Evolutionary conservation across 2,113 vertebrate genomes (phyloP).

Genomic region (Aplodontia rufa): DNA sequence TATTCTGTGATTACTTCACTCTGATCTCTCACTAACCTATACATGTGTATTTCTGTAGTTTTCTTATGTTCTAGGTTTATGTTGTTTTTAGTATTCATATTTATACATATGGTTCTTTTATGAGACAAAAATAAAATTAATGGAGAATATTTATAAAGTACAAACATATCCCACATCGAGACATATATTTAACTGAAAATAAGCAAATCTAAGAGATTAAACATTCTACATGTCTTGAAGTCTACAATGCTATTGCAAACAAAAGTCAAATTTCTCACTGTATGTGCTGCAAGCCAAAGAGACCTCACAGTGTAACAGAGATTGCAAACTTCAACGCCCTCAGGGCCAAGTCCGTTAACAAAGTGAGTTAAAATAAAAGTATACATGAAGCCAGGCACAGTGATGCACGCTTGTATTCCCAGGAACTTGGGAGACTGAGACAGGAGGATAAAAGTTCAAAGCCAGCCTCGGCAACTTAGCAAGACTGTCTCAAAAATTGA

Average conservation of each 20-base stretch:
- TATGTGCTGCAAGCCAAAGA: not conserved
- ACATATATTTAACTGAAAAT: slow-evolving; percentile 10
- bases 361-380: not conserved
- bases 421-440: too few relatives aligned
- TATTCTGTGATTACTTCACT: not conserved
- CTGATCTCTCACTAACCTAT: not conserved
- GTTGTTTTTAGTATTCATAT: not conserved
- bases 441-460: too few relatives aligned
- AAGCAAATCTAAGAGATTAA: not conserved
- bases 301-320: not conserved
- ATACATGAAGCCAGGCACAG: too few relatives aligned
- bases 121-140: slow-evolving; percentile 22
- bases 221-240: not conserved
- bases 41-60: not conserved
- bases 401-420: too few relatives aligned
- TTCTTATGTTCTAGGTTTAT: not conserved
- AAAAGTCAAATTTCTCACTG: not conserved
- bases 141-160: not conserved
- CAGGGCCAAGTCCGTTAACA: not conserved
- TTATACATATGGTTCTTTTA: not conserved
- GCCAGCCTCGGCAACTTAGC: too few relatives aligned
- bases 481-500: too few relatives aligned
- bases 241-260: not conserved
- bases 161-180: not conserved
- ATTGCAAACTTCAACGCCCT: not conserved